Percentiles rank a stretch among this genome's conserved stretches.
phyloP scores from a whole-genome alignment of 2,113 vertebrate species.

The Entomyzon cyanotis region DNA sequence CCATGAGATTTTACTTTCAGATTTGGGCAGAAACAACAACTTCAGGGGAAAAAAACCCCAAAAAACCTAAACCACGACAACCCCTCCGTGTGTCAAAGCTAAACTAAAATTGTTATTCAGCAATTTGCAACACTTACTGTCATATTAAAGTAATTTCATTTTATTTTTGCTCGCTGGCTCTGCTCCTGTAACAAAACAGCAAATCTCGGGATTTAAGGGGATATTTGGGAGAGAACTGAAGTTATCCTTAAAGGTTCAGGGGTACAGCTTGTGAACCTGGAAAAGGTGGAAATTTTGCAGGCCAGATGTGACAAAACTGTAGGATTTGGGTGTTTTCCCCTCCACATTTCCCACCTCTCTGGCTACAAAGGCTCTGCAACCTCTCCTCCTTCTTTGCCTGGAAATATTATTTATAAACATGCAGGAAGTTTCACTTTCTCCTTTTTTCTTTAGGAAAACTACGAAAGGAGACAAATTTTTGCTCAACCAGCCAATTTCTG shows the following conservation, averaged over 20 bases:
- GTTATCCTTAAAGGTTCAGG: background rate
- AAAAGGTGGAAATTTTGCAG: background rate
- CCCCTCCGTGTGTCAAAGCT: slow-evolving; percentile 16
- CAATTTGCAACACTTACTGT: slow-evolving; percentile 71
- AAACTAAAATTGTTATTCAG: slow-evolving; percentile 48
- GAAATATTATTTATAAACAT: background rate
- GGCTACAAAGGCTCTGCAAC: accelerated
- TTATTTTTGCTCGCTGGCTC: slow-evolving; percentile 5
- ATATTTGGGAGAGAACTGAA: background rate
- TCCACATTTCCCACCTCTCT: background rate
- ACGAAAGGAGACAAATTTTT: background rate
- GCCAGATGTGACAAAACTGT: background rate
- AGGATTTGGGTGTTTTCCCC: background rate
- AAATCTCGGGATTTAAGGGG: background rate
- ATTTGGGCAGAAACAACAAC: slow-evolving; percentile 23
- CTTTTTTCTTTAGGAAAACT: background rate
- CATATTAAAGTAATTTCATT: slow-evolving; percentile 63
- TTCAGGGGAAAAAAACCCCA: background rate
- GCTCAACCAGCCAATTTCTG: background rate
- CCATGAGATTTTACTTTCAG: background rate
- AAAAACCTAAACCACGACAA: background rate
- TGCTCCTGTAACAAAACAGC: background rate
- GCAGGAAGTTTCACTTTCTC: background rate
- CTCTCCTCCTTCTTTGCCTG: background rate
- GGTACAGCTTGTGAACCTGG: background rate